phyloP scores from a whole-genome alignment of 2,797 vertebrate genomes.

The Fistularia commersonii region DNA sequence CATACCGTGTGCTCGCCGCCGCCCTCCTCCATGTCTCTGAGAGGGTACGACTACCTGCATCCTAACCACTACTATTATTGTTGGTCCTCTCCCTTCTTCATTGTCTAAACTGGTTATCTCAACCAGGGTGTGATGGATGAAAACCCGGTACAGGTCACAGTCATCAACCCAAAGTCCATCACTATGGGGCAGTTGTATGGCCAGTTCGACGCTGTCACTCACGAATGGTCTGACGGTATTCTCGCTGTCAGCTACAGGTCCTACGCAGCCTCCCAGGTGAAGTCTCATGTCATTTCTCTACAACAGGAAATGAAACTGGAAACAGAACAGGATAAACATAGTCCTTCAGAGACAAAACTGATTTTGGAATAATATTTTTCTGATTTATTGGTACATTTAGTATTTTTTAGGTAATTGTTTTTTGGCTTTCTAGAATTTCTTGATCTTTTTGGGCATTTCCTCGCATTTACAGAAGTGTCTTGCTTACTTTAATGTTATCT shows the following conservation, averaged over 20 bases:
- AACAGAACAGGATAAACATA: no score
- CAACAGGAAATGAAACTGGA: not conserved
- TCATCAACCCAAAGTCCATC: slow-evolving; percentile 90
- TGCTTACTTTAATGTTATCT: no score
- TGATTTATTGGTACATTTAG: no score
- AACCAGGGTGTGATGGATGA: slow-evolving; percentile 85
- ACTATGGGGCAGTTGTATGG: slow-evolving; percentile 92
- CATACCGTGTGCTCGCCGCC: slow-evolving; percentile 83
- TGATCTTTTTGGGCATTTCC: no score
- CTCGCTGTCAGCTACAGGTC: slow-evolving; percentile 86
- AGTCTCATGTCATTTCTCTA: not conserved
- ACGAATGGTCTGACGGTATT: slow-evolving; percentile 91
- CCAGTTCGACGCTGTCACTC: slow-evolving; percentile 88
- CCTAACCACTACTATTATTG: not conserved
- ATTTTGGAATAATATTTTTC: no score
- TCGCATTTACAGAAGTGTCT: no score
- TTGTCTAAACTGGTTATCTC: not conserved
- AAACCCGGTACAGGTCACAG: slow-evolving; percentile 87
- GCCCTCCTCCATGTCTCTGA: slow-evolving; percentile 80
- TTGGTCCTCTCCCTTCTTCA: no score
- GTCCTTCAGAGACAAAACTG: no score
- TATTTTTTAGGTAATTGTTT: no score
- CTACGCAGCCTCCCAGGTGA: slow-evolving; percentile 82
- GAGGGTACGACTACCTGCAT: slow-evolving; percentile 67
- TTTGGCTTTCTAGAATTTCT: no score